Percentiles rank a stretch among this genome's conserved stretches.
Evolutionary conservation across 1,140 invertebrate species (phyloP).

Genomic region (Periplaneta americana): DNA sequence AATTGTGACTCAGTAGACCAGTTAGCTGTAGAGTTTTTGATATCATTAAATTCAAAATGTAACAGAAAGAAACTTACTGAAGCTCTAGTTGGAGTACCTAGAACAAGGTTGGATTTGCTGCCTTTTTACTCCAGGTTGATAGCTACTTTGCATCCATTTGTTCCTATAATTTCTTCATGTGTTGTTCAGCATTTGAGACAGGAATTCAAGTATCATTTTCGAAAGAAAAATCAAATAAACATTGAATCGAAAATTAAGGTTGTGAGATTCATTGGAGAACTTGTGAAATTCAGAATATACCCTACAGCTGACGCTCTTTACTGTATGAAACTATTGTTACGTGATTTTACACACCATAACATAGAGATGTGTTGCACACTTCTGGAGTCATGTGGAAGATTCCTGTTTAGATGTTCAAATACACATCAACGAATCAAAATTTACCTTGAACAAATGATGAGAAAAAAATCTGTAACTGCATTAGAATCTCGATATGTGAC

Average conservation of each 20-base stretch:
- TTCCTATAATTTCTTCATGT: conserved; percentile 75
- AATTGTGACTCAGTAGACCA: conserved; percentile 96
- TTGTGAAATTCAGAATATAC: conserved; percentile 94
- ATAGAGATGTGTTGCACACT: conserved; percentile 99
- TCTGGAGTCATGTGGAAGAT: conserved; percentile 91
- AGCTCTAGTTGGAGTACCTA: conserved; percentile 72
- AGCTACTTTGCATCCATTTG: conserved; percentile 85
- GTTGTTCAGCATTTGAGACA: conserved; percentile 82
- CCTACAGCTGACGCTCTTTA: conserved; percentile 90
- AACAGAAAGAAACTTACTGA: conserved; percentile 86
- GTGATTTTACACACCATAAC: conserved; percentile 96
- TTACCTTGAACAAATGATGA: conserved; percentile 96
- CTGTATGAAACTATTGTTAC: conserved; percentile 87
- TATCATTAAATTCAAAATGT: conserved; percentile 91
- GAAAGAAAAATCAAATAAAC: conserved; percentile 81
- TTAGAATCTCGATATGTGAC: conserved; percentile 88
- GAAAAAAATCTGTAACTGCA: conserved; percentile 85
- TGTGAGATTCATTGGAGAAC: conserved; percentile 92
- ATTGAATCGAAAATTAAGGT: conserved; percentile 98
- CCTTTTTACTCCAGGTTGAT: conserved; percentile 94
- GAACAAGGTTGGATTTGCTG: conserved; percentile 85
- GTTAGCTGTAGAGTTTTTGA: conserved; percentile 90
- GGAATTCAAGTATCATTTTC: conserved; percentile 94
- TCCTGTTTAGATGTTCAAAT: conserved; percentile 84
- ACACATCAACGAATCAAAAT: conserved; percentile 92